These are phyloP conservation scores for Pentamera pediparva DNA, from an alignment of 53 echinoderm and acorn worm species.

Conservation along the genomic window DNA sequence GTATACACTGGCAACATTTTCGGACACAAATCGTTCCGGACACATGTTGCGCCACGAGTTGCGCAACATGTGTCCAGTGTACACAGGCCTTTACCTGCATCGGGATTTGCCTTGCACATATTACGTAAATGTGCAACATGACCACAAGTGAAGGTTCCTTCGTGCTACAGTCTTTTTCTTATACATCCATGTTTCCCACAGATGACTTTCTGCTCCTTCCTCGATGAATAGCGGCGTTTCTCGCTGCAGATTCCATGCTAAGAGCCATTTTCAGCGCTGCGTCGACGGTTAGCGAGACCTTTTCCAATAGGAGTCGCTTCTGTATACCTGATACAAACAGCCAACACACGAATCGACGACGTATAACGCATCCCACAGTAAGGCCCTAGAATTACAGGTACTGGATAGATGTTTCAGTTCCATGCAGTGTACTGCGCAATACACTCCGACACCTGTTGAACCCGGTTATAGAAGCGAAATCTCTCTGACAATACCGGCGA, in stretches of 20 bases:
- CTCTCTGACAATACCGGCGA: not conserved
- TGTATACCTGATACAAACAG: not conserved
- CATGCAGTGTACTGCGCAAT: not conserved
- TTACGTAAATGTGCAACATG: not conserved
- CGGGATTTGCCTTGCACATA: not conserved
- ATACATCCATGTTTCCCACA: not conserved
- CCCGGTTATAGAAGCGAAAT: not conserved
- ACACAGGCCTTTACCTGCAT: too few species aligned
- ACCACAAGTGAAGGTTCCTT: not conserved
- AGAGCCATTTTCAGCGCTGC: not conserved
- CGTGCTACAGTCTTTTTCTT: not conserved
- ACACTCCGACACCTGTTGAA: not conserved
- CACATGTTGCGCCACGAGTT: too few species aligned
- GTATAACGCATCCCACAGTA: not conserved
- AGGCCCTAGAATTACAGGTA: not conserved
- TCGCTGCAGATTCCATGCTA: slow-evolving; percentile 7
- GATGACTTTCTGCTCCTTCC: not conserved
- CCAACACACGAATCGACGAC: slow-evolving; percentile 1
- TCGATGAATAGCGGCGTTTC: not conserved
- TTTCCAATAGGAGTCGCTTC: not conserved
- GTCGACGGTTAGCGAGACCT: not conserved
- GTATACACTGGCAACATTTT: too few species aligned
- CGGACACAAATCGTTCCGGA: too few species aligned
- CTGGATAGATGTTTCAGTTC: not conserved
- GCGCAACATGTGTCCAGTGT: too few species aligned